These are phyloP conservation scores for Hexactinellida sp. DNA, from an alignment of 37 sponge, comb jelly and placozoan species.

Conservation along the genomic window DNA sequence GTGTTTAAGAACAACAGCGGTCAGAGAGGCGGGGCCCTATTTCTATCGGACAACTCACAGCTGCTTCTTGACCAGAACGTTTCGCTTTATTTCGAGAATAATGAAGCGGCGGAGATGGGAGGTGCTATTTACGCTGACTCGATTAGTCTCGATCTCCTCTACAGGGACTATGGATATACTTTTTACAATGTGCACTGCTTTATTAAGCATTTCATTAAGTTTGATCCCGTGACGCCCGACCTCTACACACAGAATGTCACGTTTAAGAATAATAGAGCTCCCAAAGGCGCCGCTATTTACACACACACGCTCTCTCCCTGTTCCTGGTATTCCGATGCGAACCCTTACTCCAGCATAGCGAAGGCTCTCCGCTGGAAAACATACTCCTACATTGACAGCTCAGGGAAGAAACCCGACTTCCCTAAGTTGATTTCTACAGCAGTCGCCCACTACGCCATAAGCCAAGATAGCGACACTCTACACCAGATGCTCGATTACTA, in stretches of 20 bases:
- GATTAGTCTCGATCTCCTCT: neutral
- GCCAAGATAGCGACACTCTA: neutral
- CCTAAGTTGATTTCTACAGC: neutral
- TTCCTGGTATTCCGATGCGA: neutral
- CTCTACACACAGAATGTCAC: neutral
- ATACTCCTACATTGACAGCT: neutral
- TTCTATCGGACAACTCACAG: neutral
- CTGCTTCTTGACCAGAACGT: neutral
- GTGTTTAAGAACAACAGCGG: neutral
- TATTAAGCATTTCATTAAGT: neutral
- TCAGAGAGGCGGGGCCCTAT: neutral
- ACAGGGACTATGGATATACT: neutral
- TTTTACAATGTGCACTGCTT: constrained; percentile 10
- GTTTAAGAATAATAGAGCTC: neutral
- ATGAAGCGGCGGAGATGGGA: neutral
- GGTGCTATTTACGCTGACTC: neutral
- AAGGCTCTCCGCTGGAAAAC: neutral
- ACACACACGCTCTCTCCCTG: neutral
- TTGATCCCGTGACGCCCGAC: neutral
- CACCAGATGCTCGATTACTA: neutral
- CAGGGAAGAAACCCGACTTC: neutral
- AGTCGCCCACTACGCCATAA: neutral
- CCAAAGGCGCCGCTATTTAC: neutral
- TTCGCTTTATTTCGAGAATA: neutral
- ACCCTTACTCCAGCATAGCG: neutral